These are phyloP conservation scores for Calcarius lapponicus DNA, from an alignment of 2,797 vertebrate genomes.

Conservation along the genomic window DNA sequence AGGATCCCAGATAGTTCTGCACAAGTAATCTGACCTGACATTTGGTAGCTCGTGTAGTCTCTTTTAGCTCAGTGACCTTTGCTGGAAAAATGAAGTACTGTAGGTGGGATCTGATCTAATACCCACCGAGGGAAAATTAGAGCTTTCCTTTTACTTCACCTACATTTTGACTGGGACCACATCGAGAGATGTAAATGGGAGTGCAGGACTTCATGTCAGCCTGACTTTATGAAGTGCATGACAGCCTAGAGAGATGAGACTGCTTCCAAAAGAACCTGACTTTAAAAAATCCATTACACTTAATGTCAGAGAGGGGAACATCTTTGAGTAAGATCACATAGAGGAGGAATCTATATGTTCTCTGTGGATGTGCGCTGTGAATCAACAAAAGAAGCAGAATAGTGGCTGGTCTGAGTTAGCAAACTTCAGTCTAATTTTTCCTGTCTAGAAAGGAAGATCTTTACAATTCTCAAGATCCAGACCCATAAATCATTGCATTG, in stretches of 20 bases:
- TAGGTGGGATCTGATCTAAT: not conserved
- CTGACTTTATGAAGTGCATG: not conserved
- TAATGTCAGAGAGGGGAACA: not conserved
- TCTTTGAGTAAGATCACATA: not conserved
- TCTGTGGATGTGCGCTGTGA: not conserved
- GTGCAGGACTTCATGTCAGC: not conserved
- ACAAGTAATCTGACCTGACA: slow-evolving; percentile 12
- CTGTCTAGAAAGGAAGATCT: not conserved
- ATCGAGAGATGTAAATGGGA: not conserved
- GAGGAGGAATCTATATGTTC: not conserved
- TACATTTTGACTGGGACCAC: not conserved
- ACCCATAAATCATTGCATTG: not conserved
- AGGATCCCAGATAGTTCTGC: not conserved
- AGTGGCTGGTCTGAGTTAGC: not conserved
- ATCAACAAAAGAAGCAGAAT: not conserved
- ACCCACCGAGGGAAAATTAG: not conserved
- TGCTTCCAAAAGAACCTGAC: not conserved
- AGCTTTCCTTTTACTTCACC: not conserved
- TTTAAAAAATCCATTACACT: not conserved
- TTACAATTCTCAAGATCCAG: not conserved
- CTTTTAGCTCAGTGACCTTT: slow-evolving; percentile 42
- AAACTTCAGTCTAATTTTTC: not conserved
- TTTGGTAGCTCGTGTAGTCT: not conserved
- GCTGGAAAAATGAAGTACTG: not conserved
- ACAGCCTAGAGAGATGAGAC: not conserved